Evolutionary conservation across 2,113 vertebrate species (phyloP), one percentile per base, ranked within the genome.

Genomic region (Carassius gibelio): DNA sequence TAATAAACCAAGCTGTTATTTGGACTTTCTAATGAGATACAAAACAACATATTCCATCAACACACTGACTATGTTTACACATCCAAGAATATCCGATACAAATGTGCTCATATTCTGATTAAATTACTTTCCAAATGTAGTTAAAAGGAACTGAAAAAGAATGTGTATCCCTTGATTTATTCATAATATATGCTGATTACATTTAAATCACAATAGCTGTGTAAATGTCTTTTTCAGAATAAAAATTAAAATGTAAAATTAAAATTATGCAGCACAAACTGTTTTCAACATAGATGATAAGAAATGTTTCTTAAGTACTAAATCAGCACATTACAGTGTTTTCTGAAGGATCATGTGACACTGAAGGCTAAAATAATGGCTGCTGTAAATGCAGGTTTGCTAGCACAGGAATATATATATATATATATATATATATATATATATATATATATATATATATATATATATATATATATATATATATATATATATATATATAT

Each of bases 1-100:
- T 82, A 68, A 86, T 82, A 52, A 82, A 75, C 79, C 85, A 86
- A 86, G 78, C 84, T 81, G 84, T 86, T 86, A 64, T 81, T 75
- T 62, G 78, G 69, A 81, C 38, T 81, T 52, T 48, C 66, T 50
- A 86, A 74, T 74, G 68, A 62, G 75, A 71, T 69, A 55, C 83
- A 78, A 26, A 85, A 69, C 83, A 59, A 23, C 81, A 72, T 52
- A 82, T 72, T 82, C 50, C 45, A 72, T 36, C 81, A 82, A 72
- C 79, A 68, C 42, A 48, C 42, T 81, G 48, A 76, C 72, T 8
- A 5, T 52, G 48, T 76, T 55, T 55, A 52, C 23, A 76, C 74
- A 3, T 9, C 26, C 75, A 76, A 10, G 15, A 55, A 55, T 45
- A 75, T 76, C 75, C 15, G 14, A 76, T 75, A 48, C 7, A 14